Evolutionary conservation across 2,113 vertebrate species (phyloP).

Genomic region (Leucopsar rothschildi): DNA sequence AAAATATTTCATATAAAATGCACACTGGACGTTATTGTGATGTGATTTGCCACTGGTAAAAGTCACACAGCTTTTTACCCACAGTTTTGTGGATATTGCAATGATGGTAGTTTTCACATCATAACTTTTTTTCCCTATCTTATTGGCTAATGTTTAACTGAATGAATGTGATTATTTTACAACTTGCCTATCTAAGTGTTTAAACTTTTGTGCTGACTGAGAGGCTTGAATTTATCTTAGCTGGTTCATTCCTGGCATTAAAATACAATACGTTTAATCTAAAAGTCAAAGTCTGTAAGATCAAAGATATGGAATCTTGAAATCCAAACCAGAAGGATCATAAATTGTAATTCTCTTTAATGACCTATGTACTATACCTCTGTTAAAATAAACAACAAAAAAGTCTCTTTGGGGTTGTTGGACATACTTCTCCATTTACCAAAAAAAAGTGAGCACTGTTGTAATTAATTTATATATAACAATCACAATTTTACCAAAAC

Average conservation of each 20-base stretch:
- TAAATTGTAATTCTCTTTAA: slow-evolving; percentile 33
- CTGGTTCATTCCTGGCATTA: slow-evolving; percentile 37
- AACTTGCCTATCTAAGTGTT: slow-evolving; percentile 35
- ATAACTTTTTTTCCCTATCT: not conserved
- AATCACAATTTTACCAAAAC: not conserved
- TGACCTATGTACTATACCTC: slow-evolving; percentile 50
- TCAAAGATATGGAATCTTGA: slow-evolving; percentile 59
- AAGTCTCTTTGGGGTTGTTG: not conserved
- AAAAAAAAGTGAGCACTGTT: not conserved
- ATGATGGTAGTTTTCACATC: not conserved
- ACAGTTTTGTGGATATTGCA: not conserved
- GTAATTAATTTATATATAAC: not conserved
- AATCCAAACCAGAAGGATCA: slow-evolving; percentile 34
- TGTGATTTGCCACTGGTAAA: not conserved
- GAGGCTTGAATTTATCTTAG: slow-evolving; percentile 47
- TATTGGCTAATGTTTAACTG: slow-evolving; percentile 66
- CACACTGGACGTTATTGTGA: not conserved
- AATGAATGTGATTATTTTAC: slow-evolving; percentile 55
- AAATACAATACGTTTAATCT: slow-evolving; percentile 58
- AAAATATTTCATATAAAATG: not conserved
- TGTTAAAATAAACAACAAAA: slow-evolving; percentile 17
- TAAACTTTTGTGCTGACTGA: slow-evolving; percentile 58
- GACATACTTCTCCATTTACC: not conserved
- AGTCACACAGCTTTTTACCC: not conserved
- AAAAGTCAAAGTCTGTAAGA: slow-evolving; percentile 68